phyloP scores from a whole-genome alignment of 2,113 vertebrate genomes.

The Ammodramus savannarum region DNA sequence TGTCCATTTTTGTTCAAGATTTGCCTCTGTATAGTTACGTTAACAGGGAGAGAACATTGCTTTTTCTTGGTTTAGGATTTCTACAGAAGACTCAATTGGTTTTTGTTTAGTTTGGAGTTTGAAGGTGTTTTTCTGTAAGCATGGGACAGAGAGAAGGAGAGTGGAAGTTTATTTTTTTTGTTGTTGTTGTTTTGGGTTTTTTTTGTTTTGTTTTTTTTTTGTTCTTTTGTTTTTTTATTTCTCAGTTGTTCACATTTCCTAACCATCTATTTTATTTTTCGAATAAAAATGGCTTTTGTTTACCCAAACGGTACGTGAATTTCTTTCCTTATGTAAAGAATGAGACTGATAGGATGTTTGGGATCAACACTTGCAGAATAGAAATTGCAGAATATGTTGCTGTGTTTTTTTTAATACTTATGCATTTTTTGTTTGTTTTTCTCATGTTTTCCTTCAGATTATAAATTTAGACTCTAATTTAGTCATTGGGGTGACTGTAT shows the following conservation, averaged over 20 bases:
- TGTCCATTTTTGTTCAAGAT: background rate
- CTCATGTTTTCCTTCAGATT: background rate
- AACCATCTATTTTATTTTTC: background rate
- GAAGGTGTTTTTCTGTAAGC: background rate
- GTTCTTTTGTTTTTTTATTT: background rate
- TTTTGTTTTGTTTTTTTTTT: background rate
- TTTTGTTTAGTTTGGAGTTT: background rate
- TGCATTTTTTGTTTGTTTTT: too few species aligned
- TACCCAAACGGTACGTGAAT: background rate
- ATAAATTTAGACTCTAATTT: background rate
- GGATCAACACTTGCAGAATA: background rate
- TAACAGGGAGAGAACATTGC: background rate
- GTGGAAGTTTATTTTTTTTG: background rate
- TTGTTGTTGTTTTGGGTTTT: background rate
- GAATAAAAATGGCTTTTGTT: background rate
- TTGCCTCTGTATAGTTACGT: rapidly evolving
- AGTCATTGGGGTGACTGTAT: background rate
- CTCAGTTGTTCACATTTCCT: background rate
- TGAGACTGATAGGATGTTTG: background rate
- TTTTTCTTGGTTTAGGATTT: background rate
- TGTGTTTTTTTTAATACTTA: background rate
- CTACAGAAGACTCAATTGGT: background rate
- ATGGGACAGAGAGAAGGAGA: background rate
- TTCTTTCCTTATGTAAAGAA: background rate
- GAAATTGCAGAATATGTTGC: background rate